Conservation (phyloP, 2,888 invertebrate genomes). For the Helobdella robusta region DNA sequence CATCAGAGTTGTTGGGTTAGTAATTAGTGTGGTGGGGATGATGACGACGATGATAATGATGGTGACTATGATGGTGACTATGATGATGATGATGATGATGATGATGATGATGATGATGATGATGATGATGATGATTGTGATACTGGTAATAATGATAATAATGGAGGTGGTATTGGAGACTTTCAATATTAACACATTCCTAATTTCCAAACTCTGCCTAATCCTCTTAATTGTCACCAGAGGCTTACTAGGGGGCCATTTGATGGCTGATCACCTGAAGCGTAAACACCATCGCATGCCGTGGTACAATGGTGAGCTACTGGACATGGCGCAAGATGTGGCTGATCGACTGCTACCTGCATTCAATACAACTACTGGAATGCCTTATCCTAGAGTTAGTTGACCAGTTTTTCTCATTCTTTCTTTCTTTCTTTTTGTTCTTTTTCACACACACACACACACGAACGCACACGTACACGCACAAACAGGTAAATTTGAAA, state of each 20-base stretch:
- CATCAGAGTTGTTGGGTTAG: slow-evolving; percentile 88
- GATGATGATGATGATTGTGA: no score
- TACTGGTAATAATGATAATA: slow-evolving; percentile 7
- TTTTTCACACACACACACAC: not conserved
- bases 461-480: no score
- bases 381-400: slow-evolving; percentile 82
- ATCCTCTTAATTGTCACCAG: slow-evolving; percentile 54
- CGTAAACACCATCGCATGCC: slow-evolving; percentile 54
- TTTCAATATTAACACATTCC: no score
- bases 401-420: not conserved
- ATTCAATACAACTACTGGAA: slow-evolving; percentile 92
- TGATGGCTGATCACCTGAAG: slow-evolving; percentile 72
- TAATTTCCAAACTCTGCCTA: no score
- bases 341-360: slow-evolving; percentile 87
- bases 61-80: no score
- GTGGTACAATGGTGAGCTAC: slow-evolving; percentile 66
- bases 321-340: slow-evolving; percentile 80
- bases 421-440: not conserved
- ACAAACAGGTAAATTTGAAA: slow-evolving; percentile 44
- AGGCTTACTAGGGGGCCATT: slow-evolving; percentile 82
- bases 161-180: no score
- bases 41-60: no score
- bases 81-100: no score
- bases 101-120: no score
- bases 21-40: slow-evolving; percentile 31